Evolutionary conservation across 2,797 vertebrate genomes (phyloP).

Genomic region (Balearica regulorum): DNA sequence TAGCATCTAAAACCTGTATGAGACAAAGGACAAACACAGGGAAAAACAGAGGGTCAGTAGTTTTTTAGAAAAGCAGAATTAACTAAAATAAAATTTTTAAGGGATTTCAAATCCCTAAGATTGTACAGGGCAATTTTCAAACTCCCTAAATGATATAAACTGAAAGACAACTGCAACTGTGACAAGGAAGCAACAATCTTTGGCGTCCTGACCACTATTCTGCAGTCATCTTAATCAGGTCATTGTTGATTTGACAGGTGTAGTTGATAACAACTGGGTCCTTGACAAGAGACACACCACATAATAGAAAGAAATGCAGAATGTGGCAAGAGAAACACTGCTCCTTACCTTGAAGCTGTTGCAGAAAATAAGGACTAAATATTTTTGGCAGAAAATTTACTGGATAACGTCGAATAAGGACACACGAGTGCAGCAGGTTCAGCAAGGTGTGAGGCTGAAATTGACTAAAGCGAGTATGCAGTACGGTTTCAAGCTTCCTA

Average conservation of each 20-base stretch:
- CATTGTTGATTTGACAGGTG: neutral
- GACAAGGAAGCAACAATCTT: neutral
- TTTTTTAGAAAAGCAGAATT: neutral
- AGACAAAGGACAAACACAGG: neutral
- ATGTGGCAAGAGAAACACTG: neutral
- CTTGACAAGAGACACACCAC: neutral
- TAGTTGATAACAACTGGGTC: neutral
- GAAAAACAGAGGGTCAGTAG: neutral
- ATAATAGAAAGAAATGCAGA: rapidly evolving
- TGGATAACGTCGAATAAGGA: constrained; percentile 83
- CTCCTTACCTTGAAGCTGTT: constrained; percentile 85
- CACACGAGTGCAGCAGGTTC: constrained; percentile 86
- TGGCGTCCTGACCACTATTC: neutral
- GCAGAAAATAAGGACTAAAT: constrained; percentile 88
- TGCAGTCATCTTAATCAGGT: neutral
- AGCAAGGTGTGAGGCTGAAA: constrained; percentile 84
- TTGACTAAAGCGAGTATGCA: constrained; percentile 72
- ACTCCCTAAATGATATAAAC: neutral
- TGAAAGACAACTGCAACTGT: neutral
- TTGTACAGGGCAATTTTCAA: neutral
- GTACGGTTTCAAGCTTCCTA: constrained; percentile 80
- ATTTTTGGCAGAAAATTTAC: constrained; percentile 90
- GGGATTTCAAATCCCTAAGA: neutral
- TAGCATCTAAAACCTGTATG: neutral
- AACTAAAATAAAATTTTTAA: neutral